Percentiles rank a stretch among this genome's conserved stretches.
Conservation (phyloP, 2,888 invertebrate species). For the Polyommatus iphigenia region DNA sequence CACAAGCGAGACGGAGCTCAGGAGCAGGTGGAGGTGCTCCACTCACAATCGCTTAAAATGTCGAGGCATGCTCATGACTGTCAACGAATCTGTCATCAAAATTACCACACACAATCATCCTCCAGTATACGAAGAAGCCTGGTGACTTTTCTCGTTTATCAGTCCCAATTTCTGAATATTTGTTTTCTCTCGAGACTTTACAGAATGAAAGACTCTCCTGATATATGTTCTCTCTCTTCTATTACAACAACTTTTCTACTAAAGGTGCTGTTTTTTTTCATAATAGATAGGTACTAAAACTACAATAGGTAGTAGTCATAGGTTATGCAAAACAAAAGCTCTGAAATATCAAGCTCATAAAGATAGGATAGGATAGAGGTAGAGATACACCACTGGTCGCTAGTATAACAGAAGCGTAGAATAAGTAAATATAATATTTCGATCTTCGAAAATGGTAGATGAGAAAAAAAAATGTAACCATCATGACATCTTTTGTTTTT, state of each 20-base stretch:
- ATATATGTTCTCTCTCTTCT: not conserved
- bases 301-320: too few species aligned
- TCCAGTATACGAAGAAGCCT: constrained; percentile 9
- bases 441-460: too few species aligned
- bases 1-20: constrained; percentile 34
- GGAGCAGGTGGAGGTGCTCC: constrained; percentile 54
- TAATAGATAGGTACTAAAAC: not conserved
- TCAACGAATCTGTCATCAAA: constrained; percentile 36
- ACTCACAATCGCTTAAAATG: constrained; percentile 47
- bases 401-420: too few species aligned
- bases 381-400: too few species aligned
- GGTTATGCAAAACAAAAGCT: too few species aligned
- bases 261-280: not conserved
- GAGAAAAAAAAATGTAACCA: too few species aligned
- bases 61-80: constrained; percentile 38
- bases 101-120: constrained; percentile 39
- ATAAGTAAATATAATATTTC: too few species aligned
- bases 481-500: too few species aligned
- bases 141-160: not conserved
- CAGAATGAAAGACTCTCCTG: not conserved
- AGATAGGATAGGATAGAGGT: too few species aligned
- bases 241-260: too few species aligned
- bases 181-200: not conserved
- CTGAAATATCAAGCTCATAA: too few species aligned
- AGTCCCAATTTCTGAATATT: not conserved